A percentile compares a stretch with the other conserved stretches of the same genome.
These are phyloP conservation scores for Dipodomys merriami DNA, from an alignment of 2,113 vertebrate genomes.

Conservation along the genomic window DNA sequence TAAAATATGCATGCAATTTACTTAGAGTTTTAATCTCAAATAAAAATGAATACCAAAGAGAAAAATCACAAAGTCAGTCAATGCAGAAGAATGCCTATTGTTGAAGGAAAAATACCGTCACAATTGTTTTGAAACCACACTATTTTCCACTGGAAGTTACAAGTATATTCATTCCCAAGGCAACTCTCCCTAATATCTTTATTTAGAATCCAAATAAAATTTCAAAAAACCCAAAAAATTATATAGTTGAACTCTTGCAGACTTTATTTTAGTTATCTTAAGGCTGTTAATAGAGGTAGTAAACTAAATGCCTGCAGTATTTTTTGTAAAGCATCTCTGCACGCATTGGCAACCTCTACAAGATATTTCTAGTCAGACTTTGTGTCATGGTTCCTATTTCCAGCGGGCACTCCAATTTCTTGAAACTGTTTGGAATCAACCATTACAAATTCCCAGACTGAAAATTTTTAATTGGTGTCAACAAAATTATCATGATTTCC, in stretches of 20 bases:
- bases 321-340: background rate
- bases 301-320: background rate
- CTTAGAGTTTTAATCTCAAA: slow-evolving; percentile 13
- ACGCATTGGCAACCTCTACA: background rate
- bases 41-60: slow-evolving; percentile 53
- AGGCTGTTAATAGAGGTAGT: background rate
- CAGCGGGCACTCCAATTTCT: slow-evolving; percentile 56
- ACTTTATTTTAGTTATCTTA: background rate
- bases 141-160: background rate
- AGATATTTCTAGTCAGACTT: slow-evolving; percentile 4
- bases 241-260: background rate
- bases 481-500: slow-evolving; percentile 64
- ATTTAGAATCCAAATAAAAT: slow-evolving; percentile 22
- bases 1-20: slow-evolving; percentile 13
- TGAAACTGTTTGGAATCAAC: slow-evolving; percentile 51
- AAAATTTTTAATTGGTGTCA: slow-evolving; percentile 60
- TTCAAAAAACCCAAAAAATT: background rate
- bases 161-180: background rate
- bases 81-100: slow-evolving; percentile 7
- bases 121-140: slow-evolving; percentile 44
- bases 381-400: background rate
- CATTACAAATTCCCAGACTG: slow-evolving; percentile 31
- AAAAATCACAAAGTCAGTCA: slow-evolving; percentile 8
- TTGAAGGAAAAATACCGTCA: background rate
- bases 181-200: background rate